phyloP scores from a whole-genome alignment of 2,888 invertebrate genomes.

The Tiphia femorata region DNA sequence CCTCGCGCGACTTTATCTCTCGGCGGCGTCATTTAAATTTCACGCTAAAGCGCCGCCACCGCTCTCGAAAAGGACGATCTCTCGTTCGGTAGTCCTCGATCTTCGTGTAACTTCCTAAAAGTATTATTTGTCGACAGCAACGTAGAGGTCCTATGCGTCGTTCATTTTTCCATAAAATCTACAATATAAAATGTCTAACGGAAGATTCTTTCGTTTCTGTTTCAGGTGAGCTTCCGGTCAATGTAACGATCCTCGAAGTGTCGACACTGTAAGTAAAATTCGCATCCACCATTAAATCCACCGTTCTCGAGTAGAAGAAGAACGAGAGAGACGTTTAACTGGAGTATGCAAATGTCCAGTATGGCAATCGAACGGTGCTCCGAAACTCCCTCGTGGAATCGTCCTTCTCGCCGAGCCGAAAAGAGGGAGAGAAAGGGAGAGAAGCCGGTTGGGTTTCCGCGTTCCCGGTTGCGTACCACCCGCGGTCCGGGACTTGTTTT shows the following conservation, averaged over 20 bases:
- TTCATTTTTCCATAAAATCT: no score
- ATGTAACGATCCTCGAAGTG: no score
- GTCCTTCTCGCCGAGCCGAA: no score
- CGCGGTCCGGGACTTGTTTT: slow-evolving; percentile 44
- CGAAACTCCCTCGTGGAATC: background rate
- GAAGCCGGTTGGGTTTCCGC: slow-evolving; percentile 38
- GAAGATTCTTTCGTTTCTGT: no score
- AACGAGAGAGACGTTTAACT: background rate
- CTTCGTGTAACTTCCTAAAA: no score
- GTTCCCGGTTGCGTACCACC: slow-evolving; percentile 44
- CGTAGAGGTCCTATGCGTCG: no score
- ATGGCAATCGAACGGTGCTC: background rate
- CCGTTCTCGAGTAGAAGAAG: background rate
- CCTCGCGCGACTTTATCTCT: slow-evolving; percentile 27
- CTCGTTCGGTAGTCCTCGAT: background rate
- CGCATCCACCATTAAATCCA: slow-evolving; percentile 2
- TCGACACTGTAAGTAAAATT: no score
- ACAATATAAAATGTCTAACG: no score
- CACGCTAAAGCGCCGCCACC: slow-evolving; percentile 6
- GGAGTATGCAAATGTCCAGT: slow-evolving; percentile 1
- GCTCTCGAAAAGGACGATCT: slow-evolving; percentile 11
- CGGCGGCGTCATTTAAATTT: slow-evolving; percentile 24
- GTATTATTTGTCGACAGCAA: no score
- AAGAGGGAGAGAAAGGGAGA: no score
- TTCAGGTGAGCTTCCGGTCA: no score